Base-by-base conservation (phyloP, 2,888 invertebrate species). In the Oligia fasciuncula region DNA sequence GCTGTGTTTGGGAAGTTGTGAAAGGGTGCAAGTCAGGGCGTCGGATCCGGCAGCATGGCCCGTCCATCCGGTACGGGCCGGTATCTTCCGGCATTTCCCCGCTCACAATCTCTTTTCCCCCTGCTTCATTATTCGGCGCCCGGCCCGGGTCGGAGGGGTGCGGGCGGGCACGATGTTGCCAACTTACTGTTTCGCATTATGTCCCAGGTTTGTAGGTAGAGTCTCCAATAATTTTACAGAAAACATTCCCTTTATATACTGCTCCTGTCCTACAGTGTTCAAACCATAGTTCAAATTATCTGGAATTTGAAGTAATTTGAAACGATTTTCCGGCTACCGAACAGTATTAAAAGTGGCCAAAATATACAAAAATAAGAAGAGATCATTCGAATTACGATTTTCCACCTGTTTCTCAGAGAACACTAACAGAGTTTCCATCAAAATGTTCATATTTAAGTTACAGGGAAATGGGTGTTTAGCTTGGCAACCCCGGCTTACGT, bases 61-160 rank as follows among this genome's bases (percentile, higher is more conserved):
- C 89, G 88, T 85, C 91, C 93, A 92, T 94, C 94, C 94, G 94
- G 93, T 92, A 91, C 89, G 92, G 93, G 90, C 91, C 90, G 90
- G 84, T 91, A 89, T 94, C 94, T 94, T 95, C 95, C 95, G 94
- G 93, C 93, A 90, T 90, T 91, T 90, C 90, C 90, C 87, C 91
- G 90, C 91, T 88, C 90, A 91, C 93, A 89, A 91, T 91, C 90
- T 89, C 91, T 91, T 90, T 91, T 91, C 92, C 93, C 94, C 93
- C 91, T 91, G 94, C 92, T 94, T 94, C 94, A 94, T 95, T 95
- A 95, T 94, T 92, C 92, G 92, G 90, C 90, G 90, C 92, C 92
- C 89, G 89, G 89, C 92, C 92, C 92, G 93, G 96, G 96, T 95
- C 95, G 95, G 89, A 94, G 95, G 94, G 95, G 95, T 90, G 93